A percentile compares a stretch with the other conserved stretches of the same genome.
These are phyloP conservation scores for Xyrichtys novacula DNA, from an alignment of 2,797 vertebrate species.

Conservation along the genomic window DNA sequence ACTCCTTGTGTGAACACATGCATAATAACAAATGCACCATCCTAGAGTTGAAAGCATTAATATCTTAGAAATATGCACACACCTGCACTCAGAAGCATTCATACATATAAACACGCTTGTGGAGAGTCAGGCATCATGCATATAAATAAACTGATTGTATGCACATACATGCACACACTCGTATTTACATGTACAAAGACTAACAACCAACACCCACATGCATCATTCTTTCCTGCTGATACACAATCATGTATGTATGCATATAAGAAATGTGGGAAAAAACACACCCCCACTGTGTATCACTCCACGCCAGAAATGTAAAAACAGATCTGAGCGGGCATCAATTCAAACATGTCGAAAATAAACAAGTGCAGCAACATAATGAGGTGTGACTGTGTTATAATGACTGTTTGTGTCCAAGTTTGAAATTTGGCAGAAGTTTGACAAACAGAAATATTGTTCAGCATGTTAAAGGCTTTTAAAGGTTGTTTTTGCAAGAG, in stretches of 20 bases:
- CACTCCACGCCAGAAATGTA: not conserved
- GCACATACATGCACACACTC: not conserved
- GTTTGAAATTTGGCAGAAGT: too few relatives aligned
- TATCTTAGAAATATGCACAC: not conserved
- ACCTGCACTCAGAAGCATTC: not conserved
- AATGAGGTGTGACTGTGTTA: not conserved
- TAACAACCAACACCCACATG: not conserved
- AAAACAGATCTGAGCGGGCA: not conserved
- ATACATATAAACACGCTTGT: not conserved
- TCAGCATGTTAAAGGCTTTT: too few relatives aligned
- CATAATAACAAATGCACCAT: not conserved
- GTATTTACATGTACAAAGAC: not conserved
- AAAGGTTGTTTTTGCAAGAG: too few relatives aligned
- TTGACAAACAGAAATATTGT: too few relatives aligned
- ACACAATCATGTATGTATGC: not conserved
- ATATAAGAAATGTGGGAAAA: not conserved
- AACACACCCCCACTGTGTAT: constrained; percentile 1
- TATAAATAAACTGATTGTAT: not conserved
- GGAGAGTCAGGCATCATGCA: not conserved
- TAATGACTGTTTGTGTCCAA: too few relatives aligned
- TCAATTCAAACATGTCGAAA: not conserved
- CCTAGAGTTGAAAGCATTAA: not conserved
- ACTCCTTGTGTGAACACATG: not conserved
- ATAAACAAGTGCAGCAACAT: not conserved
- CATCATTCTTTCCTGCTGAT: not conserved